A percentile compares a stretch with the other conserved stretches of the same genome.
Evolutionary conservation across 2,888 invertebrate species (phyloP).

Genomic region (Cryptus viduatorius): DNA sequence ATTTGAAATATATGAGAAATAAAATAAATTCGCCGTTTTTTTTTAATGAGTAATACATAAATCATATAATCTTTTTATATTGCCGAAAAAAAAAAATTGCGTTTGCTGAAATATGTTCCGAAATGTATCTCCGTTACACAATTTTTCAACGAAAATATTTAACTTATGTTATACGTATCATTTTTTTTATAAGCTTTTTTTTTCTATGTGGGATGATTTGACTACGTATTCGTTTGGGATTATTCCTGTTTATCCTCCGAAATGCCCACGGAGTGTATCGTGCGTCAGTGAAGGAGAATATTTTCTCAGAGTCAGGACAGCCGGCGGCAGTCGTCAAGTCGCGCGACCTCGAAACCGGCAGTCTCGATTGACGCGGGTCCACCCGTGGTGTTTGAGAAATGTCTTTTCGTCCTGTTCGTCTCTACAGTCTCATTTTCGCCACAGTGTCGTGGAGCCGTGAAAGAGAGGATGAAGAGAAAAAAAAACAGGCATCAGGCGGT

Average conservation of each 20-base stretch:
- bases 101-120: too few species aligned
- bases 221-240: background rate
- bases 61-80: too few species aligned
- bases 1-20: too few species aligned
- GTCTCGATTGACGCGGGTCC: conserved; percentile 61
- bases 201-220: too few species aligned
- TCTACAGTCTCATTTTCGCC: conserved; percentile 42
- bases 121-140: too few species aligned
- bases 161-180: too few species aligned
- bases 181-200: too few species aligned
- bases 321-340: conserved; percentile 50
- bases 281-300: background rate
- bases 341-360: conserved; percentile 50
- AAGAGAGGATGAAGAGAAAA: conserved; percentile 72
- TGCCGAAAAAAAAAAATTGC: too few species aligned
- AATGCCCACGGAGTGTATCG: background rate
- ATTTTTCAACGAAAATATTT: too few species aligned
- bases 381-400: conserved; percentile 61
- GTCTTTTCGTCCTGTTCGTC: conserved; percentile 22
- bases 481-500: conserved; percentile 56
- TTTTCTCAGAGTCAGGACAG: conserved; percentile 57
- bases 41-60: background rate
- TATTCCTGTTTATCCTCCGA: conserved; percentile 9
- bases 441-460: conserved; percentile 44
- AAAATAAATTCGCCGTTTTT: background rate